Evolutionary conservation across 92 coral and sea anemone genomes (phyloP).

Genomic region (Umimayanthus chanpuru): DNA sequence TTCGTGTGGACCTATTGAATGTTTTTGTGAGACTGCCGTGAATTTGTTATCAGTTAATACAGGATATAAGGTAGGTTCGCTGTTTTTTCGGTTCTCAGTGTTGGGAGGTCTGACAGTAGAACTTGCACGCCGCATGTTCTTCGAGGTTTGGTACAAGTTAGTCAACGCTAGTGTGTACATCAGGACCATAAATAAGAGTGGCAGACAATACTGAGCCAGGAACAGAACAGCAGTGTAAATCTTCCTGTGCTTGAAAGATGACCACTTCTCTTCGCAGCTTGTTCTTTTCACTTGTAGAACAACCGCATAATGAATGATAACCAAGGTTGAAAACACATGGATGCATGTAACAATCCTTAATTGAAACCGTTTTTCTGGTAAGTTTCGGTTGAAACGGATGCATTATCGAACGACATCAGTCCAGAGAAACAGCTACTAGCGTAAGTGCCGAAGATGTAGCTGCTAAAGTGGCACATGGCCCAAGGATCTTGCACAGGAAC

Average conservation of each 20-base stretch:
- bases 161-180: conserved; percentile 65
- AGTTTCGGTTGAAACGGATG: conserved; percentile 73
- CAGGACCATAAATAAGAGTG: conserved; percentile 63
- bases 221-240: conserved; percentile 70
- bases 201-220: conserved; percentile 66
- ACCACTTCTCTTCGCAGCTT: conserved; percentile 74
- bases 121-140: not conserved
- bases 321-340: conserved; percentile 42
- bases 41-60: not conserved
- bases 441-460: conserved; percentile 62
- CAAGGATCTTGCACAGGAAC: conserved; percentile 48
- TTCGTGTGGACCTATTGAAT: not conserved
- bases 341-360: conserved; percentile 39
- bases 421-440: conserved; percentile 68
- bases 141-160: conserved; percentile 32
- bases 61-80: not conserved
- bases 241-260: conserved; percentile 51
- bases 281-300: conserved; percentile 42
- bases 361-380: conserved; percentile 32
- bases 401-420: conserved; percentile 63
- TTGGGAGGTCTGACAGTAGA: not conserved
- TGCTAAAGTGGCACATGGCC: conserved; percentile 54
- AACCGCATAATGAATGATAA: conserved; percentile 48
- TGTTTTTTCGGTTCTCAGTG: not conserved
- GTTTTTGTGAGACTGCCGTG: too few relatives aligned